A percentile compares a stretch with the other conserved stretches of the same genome.
These are phyloP conservation scores for Ceriagrion tenellum DNA, from an alignment of 2,888 invertebrate species.

Conservation along the genomic window DNA sequence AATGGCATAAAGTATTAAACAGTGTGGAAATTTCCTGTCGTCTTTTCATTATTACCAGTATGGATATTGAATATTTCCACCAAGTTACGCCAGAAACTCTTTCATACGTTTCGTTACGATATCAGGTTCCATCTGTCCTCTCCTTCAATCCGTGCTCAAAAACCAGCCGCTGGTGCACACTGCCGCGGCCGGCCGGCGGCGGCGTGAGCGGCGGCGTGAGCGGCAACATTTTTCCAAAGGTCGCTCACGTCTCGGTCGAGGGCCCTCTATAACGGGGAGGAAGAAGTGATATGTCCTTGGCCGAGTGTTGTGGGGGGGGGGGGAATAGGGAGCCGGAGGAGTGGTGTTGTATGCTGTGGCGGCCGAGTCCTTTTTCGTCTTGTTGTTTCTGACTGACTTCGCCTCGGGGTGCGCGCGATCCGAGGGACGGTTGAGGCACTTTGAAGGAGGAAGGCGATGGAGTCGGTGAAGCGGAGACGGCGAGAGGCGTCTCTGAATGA, in stretches of 20 bases:
- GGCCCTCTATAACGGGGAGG: neutral
- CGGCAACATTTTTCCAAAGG: slow-evolving; percentile 30
- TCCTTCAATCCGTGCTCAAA: no score
- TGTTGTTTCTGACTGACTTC: neutral
- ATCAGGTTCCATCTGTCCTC: no score
- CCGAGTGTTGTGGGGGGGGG: neutral
- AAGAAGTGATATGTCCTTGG: slow-evolving; percentile 30
- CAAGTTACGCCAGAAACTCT: no score
- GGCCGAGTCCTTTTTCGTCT: neutral
- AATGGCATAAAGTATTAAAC: no score
- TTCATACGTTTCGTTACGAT: no score
- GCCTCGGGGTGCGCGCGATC: neutral
- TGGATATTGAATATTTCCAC: no score
- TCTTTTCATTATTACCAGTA: no score
- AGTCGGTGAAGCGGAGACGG: neutral
- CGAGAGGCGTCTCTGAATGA: no score
- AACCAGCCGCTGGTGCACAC: neutral
- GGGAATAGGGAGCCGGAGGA: neutral
- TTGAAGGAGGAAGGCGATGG: neutral
- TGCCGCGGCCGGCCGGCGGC: neutral
- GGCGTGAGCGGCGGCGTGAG: neutral
- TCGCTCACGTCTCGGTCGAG: neutral
- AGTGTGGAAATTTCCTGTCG: no score
- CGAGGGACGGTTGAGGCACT: no score
- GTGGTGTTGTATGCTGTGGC: neutral